Evolutionary conservation across 2,113 vertebrate species (phyloP).

Genomic region (Urocitellus parryii): DNA sequence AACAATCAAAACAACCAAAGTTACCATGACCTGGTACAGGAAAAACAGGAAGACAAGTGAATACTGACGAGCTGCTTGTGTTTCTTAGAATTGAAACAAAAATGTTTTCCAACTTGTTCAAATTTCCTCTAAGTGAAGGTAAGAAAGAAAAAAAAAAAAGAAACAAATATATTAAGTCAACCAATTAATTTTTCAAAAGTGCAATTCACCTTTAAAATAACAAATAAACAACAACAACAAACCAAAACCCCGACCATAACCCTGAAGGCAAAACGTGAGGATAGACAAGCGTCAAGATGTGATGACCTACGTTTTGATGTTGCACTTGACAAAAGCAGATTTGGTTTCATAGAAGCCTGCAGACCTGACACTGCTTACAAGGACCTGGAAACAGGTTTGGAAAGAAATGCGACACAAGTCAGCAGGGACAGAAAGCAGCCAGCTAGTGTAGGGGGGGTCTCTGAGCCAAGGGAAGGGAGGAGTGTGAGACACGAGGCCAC

Average conservation of each 20-base stretch:
- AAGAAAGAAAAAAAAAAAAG: constrained; percentile 77
- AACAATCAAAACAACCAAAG: no score
- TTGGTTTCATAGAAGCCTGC: constrained; percentile 75
- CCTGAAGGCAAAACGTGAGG: constrained; percentile 69
- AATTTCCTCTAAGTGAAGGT: constrained; percentile 85
- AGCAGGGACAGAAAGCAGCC: constrained; percentile 61
- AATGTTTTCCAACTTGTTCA: constrained; percentile 81
- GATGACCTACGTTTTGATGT: constrained; percentile 14
- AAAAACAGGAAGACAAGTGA: constrained; percentile 79
- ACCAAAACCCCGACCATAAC: constrained; percentile 64
- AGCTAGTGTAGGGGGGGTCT: constrained; percentile 53
- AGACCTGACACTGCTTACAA: constrained; percentile 56
- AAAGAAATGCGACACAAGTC: constrained; percentile 44
- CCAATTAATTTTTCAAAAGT: constrained; percentile 87
- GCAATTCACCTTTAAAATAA: constrained; percentile 86
- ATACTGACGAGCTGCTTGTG: constrained; percentile 85
- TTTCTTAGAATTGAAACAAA: constrained; percentile 83
- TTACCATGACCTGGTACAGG: no score
- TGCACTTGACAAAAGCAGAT: constrained; percentile 19
- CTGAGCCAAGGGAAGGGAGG: not conserved
- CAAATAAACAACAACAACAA: constrained; percentile 78
- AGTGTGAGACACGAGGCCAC: not conserved
- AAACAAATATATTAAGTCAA: constrained; percentile 88
- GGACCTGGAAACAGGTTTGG: constrained; percentile 75
- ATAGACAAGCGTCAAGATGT: not conserved